phyloP scores from a whole-genome alignment of 2,888 invertebrate species.

The Pristionchus exspectatus region DNA sequence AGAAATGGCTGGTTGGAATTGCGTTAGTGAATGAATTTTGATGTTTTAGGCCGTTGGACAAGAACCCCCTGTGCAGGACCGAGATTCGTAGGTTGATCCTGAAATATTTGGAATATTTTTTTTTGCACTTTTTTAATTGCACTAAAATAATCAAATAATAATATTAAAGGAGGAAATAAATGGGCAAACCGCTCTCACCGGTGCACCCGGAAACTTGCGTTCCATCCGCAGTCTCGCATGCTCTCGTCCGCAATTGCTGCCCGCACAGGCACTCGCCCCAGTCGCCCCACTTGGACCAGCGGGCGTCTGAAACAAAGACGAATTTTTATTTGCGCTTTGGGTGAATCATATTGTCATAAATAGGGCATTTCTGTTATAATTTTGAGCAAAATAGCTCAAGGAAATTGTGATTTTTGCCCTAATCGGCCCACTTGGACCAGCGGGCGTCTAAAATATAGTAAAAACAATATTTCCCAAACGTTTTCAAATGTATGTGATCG shows the following conservation, averaged over 20 bases:
- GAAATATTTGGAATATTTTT: neutral
- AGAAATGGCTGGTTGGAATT: neutral
- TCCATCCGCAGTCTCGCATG: constrained; percentile 49
- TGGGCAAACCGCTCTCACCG: too few relatives aligned
- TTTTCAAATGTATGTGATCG: too few relatives aligned
- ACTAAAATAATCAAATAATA: too few relatives aligned
- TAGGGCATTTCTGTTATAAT: neutral
- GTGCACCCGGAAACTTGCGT: constrained; percentile 34
- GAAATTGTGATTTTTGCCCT: neutral
- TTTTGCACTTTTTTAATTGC: neutral
- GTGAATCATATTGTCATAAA: neutral
- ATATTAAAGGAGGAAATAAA: too few relatives aligned
- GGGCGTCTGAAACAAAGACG: neutral
- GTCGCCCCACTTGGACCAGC: constrained; percentile 48
- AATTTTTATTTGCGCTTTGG: too few relatives aligned
- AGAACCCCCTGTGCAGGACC: constrained; percentile 14
- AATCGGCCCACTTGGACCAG: constrained; percentile 46
- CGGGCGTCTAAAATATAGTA: too few relatives aligned
- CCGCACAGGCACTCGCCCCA: constrained; percentile 54
- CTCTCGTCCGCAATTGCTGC: constrained; percentile 48
- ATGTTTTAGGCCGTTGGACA: neutral
- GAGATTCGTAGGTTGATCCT: constrained; percentile 30
- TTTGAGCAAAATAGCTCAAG: too few relatives aligned
- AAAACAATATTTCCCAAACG: too few relatives aligned
- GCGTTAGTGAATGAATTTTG: neutral